phyloP scores from a whole-genome alignment of 2,797 vertebrate species.

The Dicrostonyx torquatus region DNA sequence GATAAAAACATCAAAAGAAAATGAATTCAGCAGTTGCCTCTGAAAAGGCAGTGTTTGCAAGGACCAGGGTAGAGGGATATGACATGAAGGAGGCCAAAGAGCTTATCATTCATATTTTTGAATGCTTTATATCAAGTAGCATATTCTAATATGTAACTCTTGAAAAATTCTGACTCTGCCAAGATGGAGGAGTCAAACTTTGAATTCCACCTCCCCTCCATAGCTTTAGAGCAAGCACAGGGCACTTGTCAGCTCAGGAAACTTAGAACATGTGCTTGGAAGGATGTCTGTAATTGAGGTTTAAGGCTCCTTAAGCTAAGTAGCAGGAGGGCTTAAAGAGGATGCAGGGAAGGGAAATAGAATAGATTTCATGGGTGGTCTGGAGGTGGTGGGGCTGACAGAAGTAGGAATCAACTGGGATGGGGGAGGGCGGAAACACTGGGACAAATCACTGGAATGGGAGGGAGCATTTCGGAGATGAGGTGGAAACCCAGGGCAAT shows the following conservation, averaged over 20 bases:
- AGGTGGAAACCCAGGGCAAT: no score
- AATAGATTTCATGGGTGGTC: not conserved
- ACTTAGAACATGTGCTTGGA: not conserved
- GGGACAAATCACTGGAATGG: no score
- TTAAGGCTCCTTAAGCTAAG: not conserved
- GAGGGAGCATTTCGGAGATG: no score
- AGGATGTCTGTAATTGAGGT: not conserved
- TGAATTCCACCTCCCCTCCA: not conserved
- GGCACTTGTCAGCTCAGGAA: not conserved
- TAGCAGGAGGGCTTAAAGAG: not conserved
- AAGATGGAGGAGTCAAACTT: not conserved
- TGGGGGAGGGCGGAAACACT: no score
- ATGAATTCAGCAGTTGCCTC: not conserved
- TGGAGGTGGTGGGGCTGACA: not conserved
- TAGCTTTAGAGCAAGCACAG: not conserved
- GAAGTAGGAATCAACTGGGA: not conserved
- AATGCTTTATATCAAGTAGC: not conserved
- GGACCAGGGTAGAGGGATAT: not conserved
- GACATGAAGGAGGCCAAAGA: not conserved
- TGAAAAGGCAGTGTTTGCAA: not conserved
- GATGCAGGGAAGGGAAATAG: not conserved
- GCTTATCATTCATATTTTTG: not conserved
- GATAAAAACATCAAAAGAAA: not conserved
- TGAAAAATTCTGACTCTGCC: not conserved
- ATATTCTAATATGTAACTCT: not conserved